Conservation (phyloP, 2,113 vertebrate species). For the Ceyx cyanopectus region DNA sequence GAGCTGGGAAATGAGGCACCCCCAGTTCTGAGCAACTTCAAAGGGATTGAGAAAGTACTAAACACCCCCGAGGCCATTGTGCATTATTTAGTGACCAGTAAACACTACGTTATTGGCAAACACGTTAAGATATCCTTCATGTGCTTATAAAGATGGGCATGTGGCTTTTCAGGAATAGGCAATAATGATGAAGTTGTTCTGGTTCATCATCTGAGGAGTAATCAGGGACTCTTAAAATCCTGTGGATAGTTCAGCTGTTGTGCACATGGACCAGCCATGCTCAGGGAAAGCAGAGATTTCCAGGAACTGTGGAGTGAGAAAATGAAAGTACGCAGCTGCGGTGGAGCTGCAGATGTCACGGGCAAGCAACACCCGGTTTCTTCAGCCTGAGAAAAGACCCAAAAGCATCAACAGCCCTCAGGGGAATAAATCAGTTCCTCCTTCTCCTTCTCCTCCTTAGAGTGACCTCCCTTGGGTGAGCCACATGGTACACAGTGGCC, state of each 20-base stretch:
- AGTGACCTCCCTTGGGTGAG: fast-evolving
- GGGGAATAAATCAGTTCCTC: not conserved
- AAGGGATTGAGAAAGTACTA: not conserved
- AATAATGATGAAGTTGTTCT: not conserved
- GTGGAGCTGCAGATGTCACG: conserved; percentile 35
- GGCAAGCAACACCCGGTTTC: not conserved
- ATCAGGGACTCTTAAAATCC: too few relatives aligned
- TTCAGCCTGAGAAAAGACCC: conserved; percentile 25
- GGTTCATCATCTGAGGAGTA: not conserved
- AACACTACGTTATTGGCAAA: not conserved
- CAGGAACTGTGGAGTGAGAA: conserved; percentile 63
- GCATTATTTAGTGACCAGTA: not conserved
- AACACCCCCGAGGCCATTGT: fast-evolving
- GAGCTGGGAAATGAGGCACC: fast-evolving
- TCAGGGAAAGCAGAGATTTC: conserved; percentile 57
- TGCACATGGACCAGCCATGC: not conserved
- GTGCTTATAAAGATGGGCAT: not conserved
- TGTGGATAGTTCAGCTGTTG: too few relatives aligned
- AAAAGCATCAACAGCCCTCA: not conserved
- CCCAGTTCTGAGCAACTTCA: not conserved
- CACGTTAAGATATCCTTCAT: not conserved
- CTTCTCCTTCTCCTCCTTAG: not conserved
- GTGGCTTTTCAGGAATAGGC: not conserved
- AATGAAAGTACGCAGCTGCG: conserved; percentile 36
- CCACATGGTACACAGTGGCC: fast-evolving